Conservation (phyloP, 2,113 vertebrate genomes). For the Enhydra lutris region DNA sequence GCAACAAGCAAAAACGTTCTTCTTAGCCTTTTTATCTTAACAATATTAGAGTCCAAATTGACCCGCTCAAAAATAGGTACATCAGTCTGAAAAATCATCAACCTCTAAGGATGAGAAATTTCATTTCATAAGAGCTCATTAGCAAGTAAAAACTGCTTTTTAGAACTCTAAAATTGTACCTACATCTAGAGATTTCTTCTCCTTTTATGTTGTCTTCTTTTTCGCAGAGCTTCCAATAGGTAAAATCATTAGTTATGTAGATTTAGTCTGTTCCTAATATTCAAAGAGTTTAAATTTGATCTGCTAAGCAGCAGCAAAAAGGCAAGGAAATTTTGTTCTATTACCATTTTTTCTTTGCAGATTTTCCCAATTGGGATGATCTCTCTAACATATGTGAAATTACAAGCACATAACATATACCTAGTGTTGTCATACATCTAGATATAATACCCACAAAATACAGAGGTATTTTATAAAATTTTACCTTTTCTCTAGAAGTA, state of each 20-base stretch:
- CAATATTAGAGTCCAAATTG: background rate
- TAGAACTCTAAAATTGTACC: background rate
- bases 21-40: background rate
- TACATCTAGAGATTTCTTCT: background rate
- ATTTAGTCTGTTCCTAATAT: background rate
- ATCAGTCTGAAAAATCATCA: background rate
- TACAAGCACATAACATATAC: background rate
- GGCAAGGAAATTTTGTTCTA: background rate
- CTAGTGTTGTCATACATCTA: background rate
- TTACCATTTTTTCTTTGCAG: background rate
- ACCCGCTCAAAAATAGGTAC: background rate
- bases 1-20: background rate
- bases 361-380: background rate
- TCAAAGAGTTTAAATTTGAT: slow-evolving; percentile 6
- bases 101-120: background rate
- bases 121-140: slow-evolving; percentile 27
- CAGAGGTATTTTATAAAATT: background rate
- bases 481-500: background rate
- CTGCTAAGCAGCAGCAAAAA: background rate
- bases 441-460: background rate
- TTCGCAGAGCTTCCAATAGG: background rate
- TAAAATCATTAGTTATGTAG: background rate
- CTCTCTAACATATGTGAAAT: background rate
- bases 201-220: background rate
- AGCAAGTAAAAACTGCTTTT: slow-evolving; percentile 30